phyloP scores from a whole-genome alignment of 1,140 invertebrate species.

The Eupristina koningsbergeri region DNA sequence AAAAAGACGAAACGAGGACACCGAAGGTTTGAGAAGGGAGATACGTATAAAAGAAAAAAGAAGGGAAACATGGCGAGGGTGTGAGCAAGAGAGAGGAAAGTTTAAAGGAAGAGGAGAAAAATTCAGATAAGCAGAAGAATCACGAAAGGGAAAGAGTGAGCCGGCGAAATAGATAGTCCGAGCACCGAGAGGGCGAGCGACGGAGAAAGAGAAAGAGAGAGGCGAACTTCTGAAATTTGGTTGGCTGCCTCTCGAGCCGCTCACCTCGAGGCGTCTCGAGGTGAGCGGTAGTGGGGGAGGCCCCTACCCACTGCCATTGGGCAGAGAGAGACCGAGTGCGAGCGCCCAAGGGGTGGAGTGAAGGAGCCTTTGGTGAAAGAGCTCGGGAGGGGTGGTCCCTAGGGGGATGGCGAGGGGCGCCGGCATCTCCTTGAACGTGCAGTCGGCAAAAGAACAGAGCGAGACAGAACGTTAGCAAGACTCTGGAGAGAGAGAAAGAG shows the following conservation, averaged over 20 bases:
- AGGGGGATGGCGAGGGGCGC: conserved; percentile 2
- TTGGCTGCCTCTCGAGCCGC: conserved; percentile 64
- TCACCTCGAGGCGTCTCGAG: conserved; percentile 44
- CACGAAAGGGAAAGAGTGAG: not conserved
- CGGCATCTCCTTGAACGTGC: conserved; percentile 31
- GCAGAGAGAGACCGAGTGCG: conserved; percentile 32
- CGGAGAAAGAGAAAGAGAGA: conserved; percentile 23
- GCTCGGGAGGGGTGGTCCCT: conserved; percentile 16
- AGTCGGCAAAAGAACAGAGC: conserved; percentile 35
- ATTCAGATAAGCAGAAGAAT: conserved; percentile 47
- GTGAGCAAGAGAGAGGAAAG: conserved; percentile 38
- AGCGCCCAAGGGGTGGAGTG: conserved; percentile 24
- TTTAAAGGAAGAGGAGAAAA: conserved; percentile 33
- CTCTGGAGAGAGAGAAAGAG: conserved; percentile 24
- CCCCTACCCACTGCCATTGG: not conserved
- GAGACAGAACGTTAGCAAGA: conserved; percentile 28
- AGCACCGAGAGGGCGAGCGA: not conserved
- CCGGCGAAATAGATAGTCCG: conserved; percentile 44
- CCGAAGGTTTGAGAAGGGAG: conserved; percentile 4
- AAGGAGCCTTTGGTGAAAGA: conserved; percentile 37
- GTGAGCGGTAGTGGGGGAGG: conserved; percentile 21
- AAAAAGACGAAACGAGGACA: conserved; percentile 20
- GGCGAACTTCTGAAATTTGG: conserved; percentile 68
- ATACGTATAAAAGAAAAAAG: conserved; percentile 23
- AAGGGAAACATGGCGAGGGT: conserved; percentile 23